Percentiles rank a stretch among this genome's conserved stretches.
These are phyloP conservation scores for Criorhina ranunculi DNA, from an alignment of 2,888 invertebrate species.

Conservation along the genomic window DNA sequence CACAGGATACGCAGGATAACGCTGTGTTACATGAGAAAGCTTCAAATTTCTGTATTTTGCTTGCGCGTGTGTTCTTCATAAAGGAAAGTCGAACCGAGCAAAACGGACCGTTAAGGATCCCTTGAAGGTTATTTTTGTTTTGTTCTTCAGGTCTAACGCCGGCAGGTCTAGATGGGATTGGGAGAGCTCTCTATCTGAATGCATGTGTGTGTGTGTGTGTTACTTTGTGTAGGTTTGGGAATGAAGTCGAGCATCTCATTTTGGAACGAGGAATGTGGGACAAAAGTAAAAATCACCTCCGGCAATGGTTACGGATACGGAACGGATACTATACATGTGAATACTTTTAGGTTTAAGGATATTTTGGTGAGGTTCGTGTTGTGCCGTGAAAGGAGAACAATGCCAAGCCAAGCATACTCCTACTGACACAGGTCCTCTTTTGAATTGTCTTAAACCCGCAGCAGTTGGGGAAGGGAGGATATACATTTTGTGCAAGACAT, in stretches of 20 bases:
- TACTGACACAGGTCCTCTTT: slow-evolving; percentile 15
- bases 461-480: too few species aligned
- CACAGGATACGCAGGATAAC: slow-evolving; percentile 7
- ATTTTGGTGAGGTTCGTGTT: not conserved
- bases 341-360: slow-evolving; percentile 6
- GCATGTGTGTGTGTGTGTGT: too few species aligned
- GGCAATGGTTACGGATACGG: slow-evolving; percentile 4
- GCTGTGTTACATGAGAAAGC: not conserved
- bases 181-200: slow-evolving; percentile 1
- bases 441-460: slow-evolving; percentile 24
- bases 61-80: slow-evolving; percentile 22
- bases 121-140: slow-evolving; percentile 15
- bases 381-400: slow-evolving; percentile 2
- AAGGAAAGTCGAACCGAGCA: slow-evolving; percentile 22
- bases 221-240: too few species aligned
- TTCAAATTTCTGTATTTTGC: not conserved
- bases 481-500: slow-evolving; percentile 27
- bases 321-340: slow-evolving; percentile 3
- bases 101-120: slow-evolving; percentile 18
- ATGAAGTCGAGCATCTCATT: slow-evolving; percentile 6
- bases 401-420: not conserved
- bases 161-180: slow-evolving; percentile 1
- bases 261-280: slow-evolving; percentile 3
- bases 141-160: slow-evolving; percentile 18
- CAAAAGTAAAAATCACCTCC: slow-evolving; percentile 25